These are phyloP conservation scores for Muscicapa comitata DNA, from an alignment of 2,797 vertebrate genomes.

Conservation along the genomic window DNA sequence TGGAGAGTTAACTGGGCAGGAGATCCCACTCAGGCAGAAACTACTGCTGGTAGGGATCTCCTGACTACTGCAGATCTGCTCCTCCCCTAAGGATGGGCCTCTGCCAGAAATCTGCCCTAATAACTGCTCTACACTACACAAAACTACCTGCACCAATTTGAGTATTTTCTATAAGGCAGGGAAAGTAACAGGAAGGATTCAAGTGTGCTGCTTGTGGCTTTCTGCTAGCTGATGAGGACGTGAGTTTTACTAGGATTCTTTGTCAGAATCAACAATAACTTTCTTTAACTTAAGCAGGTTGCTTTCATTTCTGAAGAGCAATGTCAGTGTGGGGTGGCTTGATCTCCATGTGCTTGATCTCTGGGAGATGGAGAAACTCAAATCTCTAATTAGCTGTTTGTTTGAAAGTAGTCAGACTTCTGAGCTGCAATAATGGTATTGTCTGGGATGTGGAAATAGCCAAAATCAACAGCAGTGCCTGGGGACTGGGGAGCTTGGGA, in stretches of 20 bases:
- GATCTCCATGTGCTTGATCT: rapidly evolving
- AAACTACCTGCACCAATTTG: neutral
- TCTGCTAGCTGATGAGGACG: neutral
- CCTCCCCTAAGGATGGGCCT: neutral
- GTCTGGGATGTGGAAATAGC: neutral
- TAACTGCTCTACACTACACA: neutral
- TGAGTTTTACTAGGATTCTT: neutral
- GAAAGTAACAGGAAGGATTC: neutral
- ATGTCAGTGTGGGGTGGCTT: neutral
- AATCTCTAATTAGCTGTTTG: neutral
- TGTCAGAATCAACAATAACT: neutral
- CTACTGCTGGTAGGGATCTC: neutral
- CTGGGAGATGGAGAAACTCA: neutral
- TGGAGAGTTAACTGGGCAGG: neutral
- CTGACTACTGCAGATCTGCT: neutral
- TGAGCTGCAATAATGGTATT: neutral
- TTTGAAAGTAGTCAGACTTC: neutral
- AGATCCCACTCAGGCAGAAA: neutral
- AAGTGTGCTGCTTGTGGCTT: neutral
- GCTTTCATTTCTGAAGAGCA: neutral
- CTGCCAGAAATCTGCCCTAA: neutral
- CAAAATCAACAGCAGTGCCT: neutral
- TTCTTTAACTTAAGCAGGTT: neutral
- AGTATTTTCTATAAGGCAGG: neutral
- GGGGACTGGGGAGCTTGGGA: neutral